A percentile compares a stretch with the other conserved stretches of the same genome.
Evolutionary conservation across 2,888 invertebrate genomes (phyloP).

Genomic region (Hoplodrina blanda): DNA sequence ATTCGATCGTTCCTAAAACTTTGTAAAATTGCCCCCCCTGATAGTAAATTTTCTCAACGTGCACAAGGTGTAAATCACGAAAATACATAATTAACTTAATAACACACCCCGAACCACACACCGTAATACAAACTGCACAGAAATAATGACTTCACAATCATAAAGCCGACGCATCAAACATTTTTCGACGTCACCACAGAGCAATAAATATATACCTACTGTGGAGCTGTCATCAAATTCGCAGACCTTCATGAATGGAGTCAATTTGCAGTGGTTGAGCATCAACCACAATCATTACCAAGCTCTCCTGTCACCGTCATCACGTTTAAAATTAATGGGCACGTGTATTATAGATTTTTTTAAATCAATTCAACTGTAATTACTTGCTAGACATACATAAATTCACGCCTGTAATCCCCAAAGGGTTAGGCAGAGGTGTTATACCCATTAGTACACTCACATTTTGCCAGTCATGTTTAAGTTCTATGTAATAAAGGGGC

Average conservation of each 20-base stretch:
- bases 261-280: conserved; percentile 70
- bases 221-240: conserved; percentile 63
- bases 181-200: conserved; percentile 55
- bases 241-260: conserved; percentile 66
- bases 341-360: too few relatives aligned
- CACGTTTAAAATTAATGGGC: conserved; percentile 62
- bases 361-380: too few relatives aligned
- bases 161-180: conserved; percentile 42
- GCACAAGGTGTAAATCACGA: background rate
- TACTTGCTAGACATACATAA: too few relatives aligned
- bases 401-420: too few relatives aligned
- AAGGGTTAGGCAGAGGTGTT: too few relatives aligned
- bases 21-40: too few relatives aligned
- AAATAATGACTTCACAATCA: conserved; percentile 41
- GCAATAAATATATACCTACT: conserved; percentile 61
- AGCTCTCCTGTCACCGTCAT: conserved; percentile 48
- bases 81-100: conserved; percentile 14
- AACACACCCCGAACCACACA: conserved; percentile 11
- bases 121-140: conserved; percentile 13
- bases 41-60: too few relatives aligned
- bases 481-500: too few relatives aligned
- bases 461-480: too few relatives aligned
- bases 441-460: too few relatives aligned
- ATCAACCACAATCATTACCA: conserved; percentile 68
- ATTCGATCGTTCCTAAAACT: too few relatives aligned